These are phyloP conservation scores for Eupleurogrammus muticus DNA, from an alignment of 2,797 vertebrate species.

Conservation along the genomic window DNA sequence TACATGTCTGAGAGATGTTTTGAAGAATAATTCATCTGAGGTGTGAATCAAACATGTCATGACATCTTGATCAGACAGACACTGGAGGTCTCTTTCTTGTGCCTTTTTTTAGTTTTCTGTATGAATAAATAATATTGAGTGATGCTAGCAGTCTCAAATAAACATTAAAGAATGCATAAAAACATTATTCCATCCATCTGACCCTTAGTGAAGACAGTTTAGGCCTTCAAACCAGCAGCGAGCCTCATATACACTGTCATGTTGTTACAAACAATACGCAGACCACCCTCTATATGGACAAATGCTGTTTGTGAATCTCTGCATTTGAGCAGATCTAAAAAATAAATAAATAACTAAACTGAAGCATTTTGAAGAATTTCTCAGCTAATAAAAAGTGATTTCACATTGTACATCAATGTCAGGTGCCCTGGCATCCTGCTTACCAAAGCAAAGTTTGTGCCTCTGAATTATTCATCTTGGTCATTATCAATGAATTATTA, in stretches of 20 bases:
- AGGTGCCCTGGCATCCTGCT: conserved; percentile 82
- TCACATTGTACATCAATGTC: conserved; percentile 84
- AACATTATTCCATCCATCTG: conserved; percentile 48
- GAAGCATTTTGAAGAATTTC: conserved; percentile 74
- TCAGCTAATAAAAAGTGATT: conserved; percentile 83
- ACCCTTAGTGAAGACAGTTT: conserved; percentile 43
- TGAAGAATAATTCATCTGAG: conserved; percentile 49
- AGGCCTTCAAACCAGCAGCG: conserved; percentile 28
- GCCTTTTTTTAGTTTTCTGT: conserved; percentile 9
- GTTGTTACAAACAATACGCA: neutral
- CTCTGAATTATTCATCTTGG: conserved; percentile 85
- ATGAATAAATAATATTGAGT: conserved; percentile 34
- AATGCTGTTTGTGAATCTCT: conserved; percentile 49
- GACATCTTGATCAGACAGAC: conserved; percentile 13
- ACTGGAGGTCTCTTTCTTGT: neutral
- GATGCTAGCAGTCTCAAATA: conserved; percentile 19
- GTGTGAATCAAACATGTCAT: conserved; percentile 55
- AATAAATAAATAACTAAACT: conserved; percentile 54
- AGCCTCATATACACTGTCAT: conserved; percentile 1
- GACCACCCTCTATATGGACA: conserved; percentile 36
- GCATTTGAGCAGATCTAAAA: conserved; percentile 48
- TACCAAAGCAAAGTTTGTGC: conserved; percentile 85
- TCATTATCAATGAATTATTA: conserved; percentile 90
- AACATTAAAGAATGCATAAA: conserved; percentile 45
- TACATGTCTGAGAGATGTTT: conserved; percentile 51